Evolutionary conservation across 1,140 invertebrate genomes (phyloP).

Genomic region (Papilio helenus): DNA sequence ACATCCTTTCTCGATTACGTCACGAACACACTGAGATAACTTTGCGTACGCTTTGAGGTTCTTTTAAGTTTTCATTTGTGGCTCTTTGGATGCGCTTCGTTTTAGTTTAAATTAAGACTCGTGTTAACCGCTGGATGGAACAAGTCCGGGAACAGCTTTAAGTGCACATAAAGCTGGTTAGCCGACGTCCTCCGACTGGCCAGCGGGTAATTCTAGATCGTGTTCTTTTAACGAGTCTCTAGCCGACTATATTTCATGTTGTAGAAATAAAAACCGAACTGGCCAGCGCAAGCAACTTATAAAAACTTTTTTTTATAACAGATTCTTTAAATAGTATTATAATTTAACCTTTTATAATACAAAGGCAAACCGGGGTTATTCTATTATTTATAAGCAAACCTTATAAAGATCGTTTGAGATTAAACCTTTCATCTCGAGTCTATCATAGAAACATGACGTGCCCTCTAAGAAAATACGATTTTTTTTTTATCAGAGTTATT

Average conservation of each 20-base stretch:
- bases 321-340: neutral
- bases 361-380: slow-evolving; percentile 7
- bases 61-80: slow-evolving; percentile 58
- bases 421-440: slow-evolving; percentile 33
- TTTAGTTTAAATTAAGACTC: slow-evolving; percentile 71
- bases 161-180: slow-evolving; percentile 75
- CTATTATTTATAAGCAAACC: slow-evolving; percentile 15
- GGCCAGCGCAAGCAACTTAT: slow-evolving; percentile 23
- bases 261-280: slow-evolving; percentile 61
- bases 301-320: slow-evolving; percentile 34
- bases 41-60: slow-evolving; percentile 42
- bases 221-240: slow-evolving; percentile 71
- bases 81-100: slow-evolving; percentile 53
- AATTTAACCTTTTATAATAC: neutral
- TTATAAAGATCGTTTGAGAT: slow-evolving; percentile 31
- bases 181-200: slow-evolving; percentile 58
- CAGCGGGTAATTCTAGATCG: slow-evolving; percentile 68
- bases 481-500: slow-evolving; percentile 41
- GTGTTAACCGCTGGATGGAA: slow-evolving; percentile 70
- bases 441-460: slow-evolving; percentile 37
- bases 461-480: slow-evolving; percentile 42
- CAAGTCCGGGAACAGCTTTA: slow-evolving; percentile 70
- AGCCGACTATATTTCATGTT: slow-evolving; percentile 64
- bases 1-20: slow-evolving; percentile 31
- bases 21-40: slow-evolving; percentile 34